Percentiles rank a stretch among this genome's conserved stretches.
These are phyloP conservation scores for Dasysyrphus tricinctus DNA, from an alignment of 2,888 invertebrate genomes.

Conservation along the genomic window DNA sequence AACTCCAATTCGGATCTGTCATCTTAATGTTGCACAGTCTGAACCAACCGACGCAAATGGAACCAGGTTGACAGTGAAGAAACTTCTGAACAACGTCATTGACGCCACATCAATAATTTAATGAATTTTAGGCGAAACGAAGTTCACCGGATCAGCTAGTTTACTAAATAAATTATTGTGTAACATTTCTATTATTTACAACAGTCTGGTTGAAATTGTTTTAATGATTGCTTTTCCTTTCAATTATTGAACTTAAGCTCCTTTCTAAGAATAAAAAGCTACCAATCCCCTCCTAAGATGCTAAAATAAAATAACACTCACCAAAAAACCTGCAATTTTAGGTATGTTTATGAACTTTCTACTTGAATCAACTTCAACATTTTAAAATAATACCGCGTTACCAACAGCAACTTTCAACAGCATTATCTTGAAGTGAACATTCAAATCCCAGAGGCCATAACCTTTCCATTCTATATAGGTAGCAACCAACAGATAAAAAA, in stretches of 20 bases:
- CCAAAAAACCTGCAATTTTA: background rate
- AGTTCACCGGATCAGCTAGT: too few species aligned
- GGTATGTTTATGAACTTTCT: slow-evolving; percentile 61
- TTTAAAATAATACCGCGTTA: slow-evolving; percentile 18
- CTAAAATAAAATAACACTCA: background rate
- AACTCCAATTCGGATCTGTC: too few species aligned
- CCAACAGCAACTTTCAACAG: slow-evolving; percentile 30
- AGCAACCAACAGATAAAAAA: slow-evolving; percentile 26
- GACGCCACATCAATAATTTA: too few species aligned
- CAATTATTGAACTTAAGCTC: background rate
- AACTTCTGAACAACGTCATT: too few species aligned
- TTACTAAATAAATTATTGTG: too few species aligned
- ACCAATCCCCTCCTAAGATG: background rate
- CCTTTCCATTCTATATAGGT: slow-evolving; percentile 15
- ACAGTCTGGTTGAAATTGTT: background rate
- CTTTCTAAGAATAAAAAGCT: background rate
- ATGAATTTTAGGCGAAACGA: too few species aligned
- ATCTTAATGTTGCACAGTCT: too few species aligned
- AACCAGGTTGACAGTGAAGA: too few species aligned
- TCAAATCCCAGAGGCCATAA: slow-evolving; percentile 67
- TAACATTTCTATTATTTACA: too few species aligned
- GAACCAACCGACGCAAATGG: too few species aligned
- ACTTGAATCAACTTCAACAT: slow-evolving; percentile 65
- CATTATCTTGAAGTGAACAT: slow-evolving; percentile 66
- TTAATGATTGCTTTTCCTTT: background rate